phyloP scores from a whole-genome alignment of 1,140 invertebrate species.

The Wasmannia auropunctata region DNA sequence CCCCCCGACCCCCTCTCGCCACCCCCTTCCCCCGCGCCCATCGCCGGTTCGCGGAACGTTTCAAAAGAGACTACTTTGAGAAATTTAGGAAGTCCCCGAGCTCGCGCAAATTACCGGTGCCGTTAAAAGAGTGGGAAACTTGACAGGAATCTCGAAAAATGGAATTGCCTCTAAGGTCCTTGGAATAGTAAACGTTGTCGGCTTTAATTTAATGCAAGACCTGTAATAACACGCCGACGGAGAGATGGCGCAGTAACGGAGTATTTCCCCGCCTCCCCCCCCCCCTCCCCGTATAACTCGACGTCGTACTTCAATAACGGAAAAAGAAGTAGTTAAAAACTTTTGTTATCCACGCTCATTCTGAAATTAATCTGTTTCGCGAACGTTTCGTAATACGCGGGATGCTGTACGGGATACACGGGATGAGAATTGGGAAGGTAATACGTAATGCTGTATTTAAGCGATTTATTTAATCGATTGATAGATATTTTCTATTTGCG shows the following conservation, averaged over 20 bases:
- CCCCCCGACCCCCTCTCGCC: not conserved
- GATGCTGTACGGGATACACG: no score
- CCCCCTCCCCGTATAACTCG: not conserved
- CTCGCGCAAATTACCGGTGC: slow-evolving; percentile 16
- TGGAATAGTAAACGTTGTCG: not conserved
- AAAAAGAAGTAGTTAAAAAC: slow-evolving; percentile 6
- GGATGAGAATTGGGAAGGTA: not conserved
- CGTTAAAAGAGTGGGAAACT: slow-evolving; percentile 12
- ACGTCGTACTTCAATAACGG: not conserved
- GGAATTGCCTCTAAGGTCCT: not conserved
- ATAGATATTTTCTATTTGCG: not conserved
- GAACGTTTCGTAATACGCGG: not conserved
- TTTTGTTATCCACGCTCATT: not conserved
- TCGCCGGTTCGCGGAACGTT: not conserved
- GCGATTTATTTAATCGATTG: not conserved
- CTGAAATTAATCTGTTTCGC: not conserved
- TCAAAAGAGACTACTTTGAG: not conserved
- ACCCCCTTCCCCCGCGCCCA: no score
- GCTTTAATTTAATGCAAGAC: slow-evolving; percentile 1
- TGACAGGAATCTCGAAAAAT: slow-evolving; percentile 41
- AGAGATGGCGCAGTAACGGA: not conserved
- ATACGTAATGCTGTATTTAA: not conserved
- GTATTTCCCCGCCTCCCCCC: no score
- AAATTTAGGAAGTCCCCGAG: slow-evolving; percentile 3
- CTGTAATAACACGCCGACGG: slow-evolving; percentile 3